These are phyloP conservation scores for Montipora capitata DNA, from an alignment of 92 coral and sea anemone species.

Conservation along the genomic window DNA sequence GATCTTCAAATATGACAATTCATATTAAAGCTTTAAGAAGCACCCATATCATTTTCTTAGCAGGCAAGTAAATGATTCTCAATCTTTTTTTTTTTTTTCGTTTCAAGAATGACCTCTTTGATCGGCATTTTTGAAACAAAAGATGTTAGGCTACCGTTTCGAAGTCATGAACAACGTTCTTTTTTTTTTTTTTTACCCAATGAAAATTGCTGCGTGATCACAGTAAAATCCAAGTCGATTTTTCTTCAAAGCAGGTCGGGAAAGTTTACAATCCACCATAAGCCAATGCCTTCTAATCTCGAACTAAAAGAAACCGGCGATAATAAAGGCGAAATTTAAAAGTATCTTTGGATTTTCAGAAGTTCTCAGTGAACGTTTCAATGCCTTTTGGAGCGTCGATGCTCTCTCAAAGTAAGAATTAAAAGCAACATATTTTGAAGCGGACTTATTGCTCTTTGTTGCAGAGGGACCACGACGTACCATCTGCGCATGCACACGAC, in stretches of 20 bases:
- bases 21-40: not conserved
- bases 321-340: not conserved
- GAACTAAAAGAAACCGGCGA: not conserved
- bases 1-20: not conserved
- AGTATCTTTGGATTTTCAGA: not conserved
- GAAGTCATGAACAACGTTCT: too few relatives aligned
- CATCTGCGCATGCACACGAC: not conserved
- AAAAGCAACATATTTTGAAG: constrained; percentile 2
- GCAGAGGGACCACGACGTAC: not conserved
- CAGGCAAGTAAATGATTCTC: too few relatives aligned
- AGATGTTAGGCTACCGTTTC: too few relatives aligned
- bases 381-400: not conserved
- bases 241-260: not conserved
- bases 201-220: not conserved
- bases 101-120: too few relatives aligned
- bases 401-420: constrained; percentile 1
- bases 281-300: not conserved
- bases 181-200: too few relatives aligned
- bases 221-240: not conserved
- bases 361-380: not conserved
- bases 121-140: too few relatives aligned
- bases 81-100: too few relatives aligned
- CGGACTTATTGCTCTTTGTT: not conserved
- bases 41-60: too few relatives aligned
- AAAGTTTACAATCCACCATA: constrained; percentile 8